Base-by-base conservation (phyloP, 2,888 invertebrate genomes). In the Heliconius erato region DNA sequence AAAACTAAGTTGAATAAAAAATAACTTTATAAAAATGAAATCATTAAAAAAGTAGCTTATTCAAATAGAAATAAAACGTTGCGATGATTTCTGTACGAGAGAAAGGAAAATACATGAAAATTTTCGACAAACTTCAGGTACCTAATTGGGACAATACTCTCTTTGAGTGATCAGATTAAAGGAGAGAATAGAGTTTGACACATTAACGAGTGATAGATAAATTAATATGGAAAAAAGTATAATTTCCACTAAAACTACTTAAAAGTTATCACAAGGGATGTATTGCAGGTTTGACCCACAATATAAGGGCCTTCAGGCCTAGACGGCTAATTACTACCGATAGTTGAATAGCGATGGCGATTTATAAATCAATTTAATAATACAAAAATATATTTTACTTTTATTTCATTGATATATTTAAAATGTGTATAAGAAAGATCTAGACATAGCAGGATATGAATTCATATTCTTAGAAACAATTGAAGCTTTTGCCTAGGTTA, bases 81-180 rank as follows among this genome's bases (percentile, higher is more conserved):
- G 86, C 84, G 82, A 86, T 85, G 85, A 86, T 86, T 85, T 83
- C 72, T 44, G 78, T 77, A 83, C 84, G 78, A 84, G 82, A 72
- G 44, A 26, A n/a, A 86, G 84, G n/a, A 63, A 87, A 86, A 85
- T 84, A 85, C 81, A 86, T 88, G 87, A 87, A 87, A 87, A 84
- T 87, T 91, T 92, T 92, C 88, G 89, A 91, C 91, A 90, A 89
- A 90, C 87, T 89, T 95, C 94, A 95, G 95, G 95, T 95, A 95
- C 95, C 95, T 92, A 93, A 90, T 88, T 90, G 92, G 94, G 94
- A 93, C 92, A 93, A 79, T 32, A 69, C 74, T 78, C 63, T 65
- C 19, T 54, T 77, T 74, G 32, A 82, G 80, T 77, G 23, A 68
- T 49, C 59, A 63, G 74, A 84, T 85, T 86, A 80, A 79, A 72